A percentile compares a stretch with the other conserved stretches of the same genome.
Evolutionary conservation across 2,888 invertebrate species (phyloP).

Genomic region (Helobdella robusta): DNA sequence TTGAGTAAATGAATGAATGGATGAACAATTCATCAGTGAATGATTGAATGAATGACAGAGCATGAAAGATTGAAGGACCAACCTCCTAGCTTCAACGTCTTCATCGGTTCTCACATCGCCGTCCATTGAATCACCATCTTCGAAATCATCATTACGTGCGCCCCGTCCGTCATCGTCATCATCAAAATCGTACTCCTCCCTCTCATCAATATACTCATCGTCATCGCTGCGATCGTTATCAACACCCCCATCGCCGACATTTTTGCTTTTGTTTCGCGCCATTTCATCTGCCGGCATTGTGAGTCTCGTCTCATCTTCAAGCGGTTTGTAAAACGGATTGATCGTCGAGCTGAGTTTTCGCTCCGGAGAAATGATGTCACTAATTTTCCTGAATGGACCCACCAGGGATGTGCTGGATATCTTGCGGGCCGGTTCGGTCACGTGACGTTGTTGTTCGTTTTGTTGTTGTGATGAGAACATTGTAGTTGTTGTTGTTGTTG

Average conservation of each 20-base stretch:
- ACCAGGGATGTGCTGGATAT: background rate
- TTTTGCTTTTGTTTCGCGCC: background rate
- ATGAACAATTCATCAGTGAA: background rate
- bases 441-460: too few species aligned
- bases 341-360: conserved; percentile 18
- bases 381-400: conserved; percentile 8
- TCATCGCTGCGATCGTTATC: conserved; percentile 13
- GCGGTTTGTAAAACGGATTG: conserved; percentile 11
- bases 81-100: conserved; percentile 10
- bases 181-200: conserved; percentile 6
- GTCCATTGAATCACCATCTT: conserved; percentile 22
- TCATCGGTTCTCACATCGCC: conserved; percentile 7
- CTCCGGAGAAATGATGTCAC: conserved; percentile 10
- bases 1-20: background rate
- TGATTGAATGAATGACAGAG: background rate
- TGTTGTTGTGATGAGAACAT: too few species aligned
- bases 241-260: background rate
- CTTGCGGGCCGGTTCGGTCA: conserved; percentile 1
- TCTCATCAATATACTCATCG: conserved; percentile 11
- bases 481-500: background rate
- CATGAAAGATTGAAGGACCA: too few species aligned
- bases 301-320: conserved; percentile 17
- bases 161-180: conserved; percentile 13
- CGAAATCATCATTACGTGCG: too few species aligned
- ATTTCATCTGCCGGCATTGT: background rate